Base-by-base conservation (phyloP, 2,888 invertebrate species). In the Ophraella communa region DNA sequence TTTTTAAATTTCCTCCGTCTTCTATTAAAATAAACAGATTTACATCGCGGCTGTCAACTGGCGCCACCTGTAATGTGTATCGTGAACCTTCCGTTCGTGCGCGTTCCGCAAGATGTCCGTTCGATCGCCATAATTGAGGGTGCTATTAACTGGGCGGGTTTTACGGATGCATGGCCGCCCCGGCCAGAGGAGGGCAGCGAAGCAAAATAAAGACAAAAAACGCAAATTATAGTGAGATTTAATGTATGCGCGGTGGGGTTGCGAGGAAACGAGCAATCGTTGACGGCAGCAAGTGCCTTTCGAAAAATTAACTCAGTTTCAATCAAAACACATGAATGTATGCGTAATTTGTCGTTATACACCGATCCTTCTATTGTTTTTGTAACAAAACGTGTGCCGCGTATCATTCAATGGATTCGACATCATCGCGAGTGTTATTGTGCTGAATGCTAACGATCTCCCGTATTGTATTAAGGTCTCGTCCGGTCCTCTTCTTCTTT, bases 61-160 rank as follows among this genome's bases (percentile, higher is more conserved):
- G 65, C 66, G 67, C 67, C 62, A 66, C 54, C 71, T 61, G 20
- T 4, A 52, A 44, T 20, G 21, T 0, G 11, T 14, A 7, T 18
- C 3, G 1, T 10, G n/a, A 53, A 62, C 42, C 55, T 10, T 11
- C 20, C 39, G 47, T 61, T 65, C 8, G 7, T 3, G 11, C n/a
- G 51, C 52, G 42, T 10, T 49, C 62, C 64, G 60, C 56, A 56
- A 78, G 77, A 79, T 77, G 78, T 68, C 76, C 72, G 53, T 3
- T 20, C 71, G 68, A 45, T 74, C 72, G 70, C 64, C 66, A 78
- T 79, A 81, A 80, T 80, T 79, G 79, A 79, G 81, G 81, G 81
- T 81, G 82, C 81, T 81, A 83, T 83, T 83, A 83, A 81, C 82
- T 83, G 82, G 83, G 83, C 83, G 83, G 83, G 80, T 80, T 81